Evolutionary conservation across 1,140 invertebrate species (phyloP).

Genomic region (Bicyclus anynana): DNA sequence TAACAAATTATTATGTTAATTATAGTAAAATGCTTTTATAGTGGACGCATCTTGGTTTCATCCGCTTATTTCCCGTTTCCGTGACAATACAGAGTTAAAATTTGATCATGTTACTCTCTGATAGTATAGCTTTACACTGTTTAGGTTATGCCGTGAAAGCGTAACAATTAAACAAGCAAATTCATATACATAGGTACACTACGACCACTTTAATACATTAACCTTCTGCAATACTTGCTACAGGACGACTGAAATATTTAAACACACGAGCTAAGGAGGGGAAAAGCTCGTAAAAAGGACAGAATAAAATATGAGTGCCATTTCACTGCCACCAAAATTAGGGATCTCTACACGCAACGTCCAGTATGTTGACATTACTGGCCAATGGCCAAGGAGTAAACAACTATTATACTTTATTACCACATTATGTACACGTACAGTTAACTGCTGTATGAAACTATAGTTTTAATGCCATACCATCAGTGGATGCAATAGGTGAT

Average conservation of each 20-base stretch:
- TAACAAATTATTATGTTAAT: too few species aligned
- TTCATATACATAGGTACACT: too few species aligned
- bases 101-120: too few species aligned
- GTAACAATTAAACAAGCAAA: too few species aligned
- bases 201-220: neutral
- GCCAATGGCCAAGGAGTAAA: slow-evolving; percentile 4
- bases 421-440: neutral
- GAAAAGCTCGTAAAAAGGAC: slow-evolving; percentile 5
- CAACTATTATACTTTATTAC: slow-evolving; percentile 19
- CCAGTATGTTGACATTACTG: neutral
- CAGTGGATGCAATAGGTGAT: neutral
- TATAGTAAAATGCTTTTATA: too few species aligned
- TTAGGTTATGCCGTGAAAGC: too few species aligned
- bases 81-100: too few species aligned
- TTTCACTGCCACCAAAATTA: neutral
- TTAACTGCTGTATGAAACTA: neutral
- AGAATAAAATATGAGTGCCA: slow-evolving; percentile 1
- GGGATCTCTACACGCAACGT: slow-evolving; percentile 17
- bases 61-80: too few species aligned
- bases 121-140: too few species aligned
- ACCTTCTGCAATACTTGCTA: neutral
- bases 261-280: neutral
- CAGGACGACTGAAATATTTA: slow-evolving; percentile 1
- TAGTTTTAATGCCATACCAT: neutral
- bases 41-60: too few species aligned